Conservation (phyloP, 2,797 vertebrate species). For the Sebastiscus tertius region DNA sequence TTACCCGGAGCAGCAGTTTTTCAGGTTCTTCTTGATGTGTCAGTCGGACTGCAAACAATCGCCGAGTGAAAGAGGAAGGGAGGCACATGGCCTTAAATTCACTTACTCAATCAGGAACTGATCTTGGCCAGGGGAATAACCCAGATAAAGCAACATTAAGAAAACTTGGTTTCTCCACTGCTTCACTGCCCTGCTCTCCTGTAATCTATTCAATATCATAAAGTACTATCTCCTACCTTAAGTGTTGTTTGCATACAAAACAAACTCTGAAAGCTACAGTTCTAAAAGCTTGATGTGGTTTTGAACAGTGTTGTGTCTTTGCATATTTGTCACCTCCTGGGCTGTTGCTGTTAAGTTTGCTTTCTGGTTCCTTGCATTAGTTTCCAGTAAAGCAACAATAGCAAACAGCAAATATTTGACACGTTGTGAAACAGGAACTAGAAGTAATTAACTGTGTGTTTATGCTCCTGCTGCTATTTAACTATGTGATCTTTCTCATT, state of each 20-base stretch:
- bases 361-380: neutral
- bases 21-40: constrained; percentile 6
- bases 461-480: neutral
- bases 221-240: neutral
- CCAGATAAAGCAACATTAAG: constrained; percentile 1
- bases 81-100: constrained; percentile 53
- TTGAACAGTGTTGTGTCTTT: neutral
- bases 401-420: neutral
- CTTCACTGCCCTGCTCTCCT: neutral
- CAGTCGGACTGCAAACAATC: neutral
- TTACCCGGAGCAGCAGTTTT: constrained; percentile 50
- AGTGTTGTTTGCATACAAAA: neutral
- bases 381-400: neutral
- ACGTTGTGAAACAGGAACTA: neutral
- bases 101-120: constrained; percentile 66
- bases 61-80: constrained; percentile 53
- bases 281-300: neutral
- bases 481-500: neutral
- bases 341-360: neutral
- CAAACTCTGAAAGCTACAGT: neutral
- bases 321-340: neutral
- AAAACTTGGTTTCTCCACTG: neutral
- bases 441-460: neutral
- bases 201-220: neutral
- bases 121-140: neutral